Evolutionary conservation across 2,113 vertebrate species (phyloP).

Genomic region (Petrocephalus zakoni): DNA sequence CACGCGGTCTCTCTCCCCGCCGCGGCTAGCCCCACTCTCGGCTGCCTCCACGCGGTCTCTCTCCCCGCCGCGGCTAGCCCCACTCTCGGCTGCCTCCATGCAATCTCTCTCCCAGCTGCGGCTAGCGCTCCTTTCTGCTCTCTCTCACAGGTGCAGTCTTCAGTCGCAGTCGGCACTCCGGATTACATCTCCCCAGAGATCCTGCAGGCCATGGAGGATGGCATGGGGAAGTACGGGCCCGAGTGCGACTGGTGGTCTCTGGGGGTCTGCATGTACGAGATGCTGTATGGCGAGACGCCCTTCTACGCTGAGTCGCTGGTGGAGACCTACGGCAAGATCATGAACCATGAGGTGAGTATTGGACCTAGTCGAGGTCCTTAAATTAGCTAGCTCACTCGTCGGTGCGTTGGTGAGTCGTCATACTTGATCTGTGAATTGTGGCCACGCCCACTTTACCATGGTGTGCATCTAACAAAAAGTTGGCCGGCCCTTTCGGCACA

Average conservation of each 20-base stretch:
- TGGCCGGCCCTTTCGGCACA: background rate
- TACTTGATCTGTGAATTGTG: background rate
- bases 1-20: background rate
- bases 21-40: no score
- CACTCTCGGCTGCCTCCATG: background rate
- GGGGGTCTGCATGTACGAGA: conserved; percentile 95
- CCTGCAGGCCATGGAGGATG: conserved; percentile 96
- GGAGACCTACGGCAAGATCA: conserved; percentile 96
- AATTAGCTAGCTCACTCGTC: background rate
- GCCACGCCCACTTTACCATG: background rate
- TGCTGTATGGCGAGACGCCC: conserved; percentile 92
- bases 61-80: background rate
- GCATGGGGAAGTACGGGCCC: conserved; percentile 88
- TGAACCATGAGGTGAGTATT: conserved; percentile 89
- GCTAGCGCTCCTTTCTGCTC: background rate
- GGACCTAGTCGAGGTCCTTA: background rate
- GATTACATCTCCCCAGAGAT: conserved; percentile 98
- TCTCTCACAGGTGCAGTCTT: conserved; percentile 80
- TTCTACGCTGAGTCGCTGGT: conserved; percentile 93
- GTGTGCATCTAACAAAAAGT: background rate
- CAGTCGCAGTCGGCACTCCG: conserved; percentile 89
- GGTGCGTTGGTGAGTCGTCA: background rate
- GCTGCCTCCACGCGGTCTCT: no score
- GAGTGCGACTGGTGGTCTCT: conserved; percentile 99
- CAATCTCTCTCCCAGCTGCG: background rate